phyloP scores from a whole-genome alignment of 2,888 invertebrate species.

The Sarcophaga subvicina region DNA sequence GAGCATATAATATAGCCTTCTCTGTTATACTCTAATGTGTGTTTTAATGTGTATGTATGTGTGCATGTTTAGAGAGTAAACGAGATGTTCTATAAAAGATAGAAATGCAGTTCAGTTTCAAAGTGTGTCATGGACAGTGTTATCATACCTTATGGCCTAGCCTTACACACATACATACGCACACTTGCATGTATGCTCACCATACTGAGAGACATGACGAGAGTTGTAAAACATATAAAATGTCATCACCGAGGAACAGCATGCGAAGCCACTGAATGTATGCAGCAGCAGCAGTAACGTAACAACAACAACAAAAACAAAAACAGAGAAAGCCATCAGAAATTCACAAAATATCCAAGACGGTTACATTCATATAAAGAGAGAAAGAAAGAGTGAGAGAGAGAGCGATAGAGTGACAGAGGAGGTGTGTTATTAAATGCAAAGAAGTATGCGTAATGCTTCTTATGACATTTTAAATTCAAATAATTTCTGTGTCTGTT shows the following conservation, averaged over 20 bases:
- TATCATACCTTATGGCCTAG: slow-evolving; percentile 20
- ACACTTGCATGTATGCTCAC: not conserved
- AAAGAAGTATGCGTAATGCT: not conserved
- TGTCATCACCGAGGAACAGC: slow-evolving; percentile 26
- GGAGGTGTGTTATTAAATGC: no score
- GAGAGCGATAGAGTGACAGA: no score
- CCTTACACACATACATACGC: not conserved
- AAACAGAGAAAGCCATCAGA: not conserved
- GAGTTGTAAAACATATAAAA: slow-evolving; percentile 43
- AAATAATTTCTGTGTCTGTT: not conserved
- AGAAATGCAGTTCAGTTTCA: slow-evolving; percentile 54
- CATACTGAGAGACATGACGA: not conserved
- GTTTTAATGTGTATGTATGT: not conserved
- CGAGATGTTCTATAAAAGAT: slow-evolving; percentile 57
- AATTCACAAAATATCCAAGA: not conserved
- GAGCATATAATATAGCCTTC: not conserved
- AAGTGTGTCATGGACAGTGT: slow-evolving; percentile 68
- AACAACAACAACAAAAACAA: not conserved
- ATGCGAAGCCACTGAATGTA: not conserved
- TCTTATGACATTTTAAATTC: not conserved
- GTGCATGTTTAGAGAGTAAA: slow-evolving; percentile 16
- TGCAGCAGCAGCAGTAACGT: no score
- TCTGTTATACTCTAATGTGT: not conserved
- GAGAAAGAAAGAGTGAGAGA: not conserved
- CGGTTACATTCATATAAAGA: no score